Evolutionary conservation across 35 echinoderm and acorn worm genomes (phyloP).

Genomic region (Acanthaster planci): DNA sequence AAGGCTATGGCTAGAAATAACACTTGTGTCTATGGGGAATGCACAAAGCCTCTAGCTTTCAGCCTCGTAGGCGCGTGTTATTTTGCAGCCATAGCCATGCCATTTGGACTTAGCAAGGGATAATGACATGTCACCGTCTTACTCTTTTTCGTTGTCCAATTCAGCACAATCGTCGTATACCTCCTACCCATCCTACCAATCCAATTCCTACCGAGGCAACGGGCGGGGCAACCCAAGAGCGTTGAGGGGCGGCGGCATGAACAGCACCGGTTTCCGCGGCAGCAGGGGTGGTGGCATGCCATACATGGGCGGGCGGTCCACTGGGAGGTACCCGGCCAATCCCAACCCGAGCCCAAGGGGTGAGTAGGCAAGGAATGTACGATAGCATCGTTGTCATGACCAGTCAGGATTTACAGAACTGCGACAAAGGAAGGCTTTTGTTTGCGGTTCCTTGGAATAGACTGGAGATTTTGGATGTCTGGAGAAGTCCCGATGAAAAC

Average conservation of each 20-base stretch:
- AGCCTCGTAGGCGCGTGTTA: too few species aligned
- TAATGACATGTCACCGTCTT: neutral
- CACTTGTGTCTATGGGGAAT: too few species aligned
- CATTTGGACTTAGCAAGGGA: too few species aligned
- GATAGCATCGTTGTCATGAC: too few species aligned
- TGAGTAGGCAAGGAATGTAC: neutral
- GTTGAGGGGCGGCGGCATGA: neutral
- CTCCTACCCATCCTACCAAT: slow-evolving; percentile 2
- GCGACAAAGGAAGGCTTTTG: too few species aligned
- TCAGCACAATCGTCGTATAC: neutral
- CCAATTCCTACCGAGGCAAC: neutral
- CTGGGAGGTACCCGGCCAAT: neutral
- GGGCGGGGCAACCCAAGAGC: slow-evolving; percentile 16
- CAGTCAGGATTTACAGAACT: too few species aligned
- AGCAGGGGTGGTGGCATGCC: slow-evolving; percentile 4
- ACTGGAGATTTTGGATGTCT: too few species aligned
- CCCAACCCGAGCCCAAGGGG: slow-evolving; percentile 20
- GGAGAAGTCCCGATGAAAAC: too few species aligned
- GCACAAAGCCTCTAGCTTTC: too few species aligned
- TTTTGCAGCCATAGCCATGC: too few species aligned
- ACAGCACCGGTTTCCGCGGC: neutral
- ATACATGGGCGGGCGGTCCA: neutral
- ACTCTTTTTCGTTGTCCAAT: neutral
- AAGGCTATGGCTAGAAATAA: too few species aligned
- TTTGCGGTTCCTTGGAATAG: too few species aligned